phyloP scores from a whole-genome alignment of 2,888 invertebrate genomes.

The Scotopteryx bipunctaria region DNA sequence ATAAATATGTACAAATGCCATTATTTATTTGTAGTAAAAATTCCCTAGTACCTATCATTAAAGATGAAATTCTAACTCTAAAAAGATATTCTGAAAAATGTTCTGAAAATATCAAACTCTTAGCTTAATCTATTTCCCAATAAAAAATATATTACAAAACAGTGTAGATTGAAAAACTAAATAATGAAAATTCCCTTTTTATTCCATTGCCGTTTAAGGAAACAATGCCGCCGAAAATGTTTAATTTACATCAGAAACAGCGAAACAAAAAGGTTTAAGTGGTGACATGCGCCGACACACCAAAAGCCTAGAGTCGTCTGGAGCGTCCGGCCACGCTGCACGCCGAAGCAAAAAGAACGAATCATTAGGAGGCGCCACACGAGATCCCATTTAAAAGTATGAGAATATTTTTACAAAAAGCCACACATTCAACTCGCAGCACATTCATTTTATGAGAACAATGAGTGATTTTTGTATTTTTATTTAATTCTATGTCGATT shows the following conservation, averaged over 20 bases:
- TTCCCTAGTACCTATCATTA: too few relatives aligned
- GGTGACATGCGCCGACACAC: slow-evolving; percentile 78
- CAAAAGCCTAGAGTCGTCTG: slow-evolving; percentile 72
- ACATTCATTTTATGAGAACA: slow-evolving; percentile 84
- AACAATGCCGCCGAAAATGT: slow-evolving; percentile 78
- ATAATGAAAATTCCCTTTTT: slow-evolving; percentile 12
- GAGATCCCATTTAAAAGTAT: slow-evolving; percentile 83
- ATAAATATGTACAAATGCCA: slow-evolving; percentile 10
- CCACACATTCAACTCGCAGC: slow-evolving; percentile 82
- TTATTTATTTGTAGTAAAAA: too few relatives aligned
- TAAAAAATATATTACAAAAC: neutral
- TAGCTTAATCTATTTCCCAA: neutral
- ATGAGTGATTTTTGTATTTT: slow-evolving; percentile 83
- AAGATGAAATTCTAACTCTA: too few relatives aligned
- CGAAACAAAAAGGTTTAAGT: slow-evolving; percentile 68
- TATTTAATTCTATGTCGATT: slow-evolving; percentile 83
- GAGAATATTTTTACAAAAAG: slow-evolving; percentile 83
- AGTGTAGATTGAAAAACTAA: slow-evolving; percentile 4
- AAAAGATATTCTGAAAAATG: too few relatives aligned
- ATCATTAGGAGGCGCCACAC: slow-evolving; percentile 83
- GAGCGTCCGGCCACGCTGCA: slow-evolving; percentile 59
- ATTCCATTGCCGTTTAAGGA: slow-evolving; percentile 42
- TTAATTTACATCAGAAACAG: slow-evolving; percentile 78
- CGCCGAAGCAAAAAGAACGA: slow-evolving; percentile 79
- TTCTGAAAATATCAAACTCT: too few relatives aligned